These are phyloP conservation scores for Dryadula phaetusa DNA, from an alignment of 2,888 invertebrate species.

Conservation along the genomic window DNA sequence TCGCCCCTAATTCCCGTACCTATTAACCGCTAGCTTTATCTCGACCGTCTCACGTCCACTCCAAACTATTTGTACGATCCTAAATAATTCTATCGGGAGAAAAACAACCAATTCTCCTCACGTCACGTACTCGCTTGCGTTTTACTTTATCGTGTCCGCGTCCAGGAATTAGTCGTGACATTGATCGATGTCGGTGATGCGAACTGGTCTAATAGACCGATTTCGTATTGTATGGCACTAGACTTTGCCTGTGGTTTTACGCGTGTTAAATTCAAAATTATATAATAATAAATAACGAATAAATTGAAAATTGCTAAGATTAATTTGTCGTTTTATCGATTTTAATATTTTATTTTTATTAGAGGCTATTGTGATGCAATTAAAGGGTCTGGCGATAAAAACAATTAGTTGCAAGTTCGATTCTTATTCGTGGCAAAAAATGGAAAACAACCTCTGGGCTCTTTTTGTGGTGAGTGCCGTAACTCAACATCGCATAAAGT, in stretches of 20 bases:
- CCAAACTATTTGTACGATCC: constrained; percentile 68
- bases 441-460: too few relatives aligned
- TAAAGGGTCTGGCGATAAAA: too few relatives aligned
- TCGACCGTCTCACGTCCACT: constrained; percentile 57
- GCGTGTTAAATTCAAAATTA: neutral
- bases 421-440: too few relatives aligned
- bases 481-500: too few relatives aligned
- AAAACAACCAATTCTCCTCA: constrained; percentile 61
- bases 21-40: constrained; percentile 52
- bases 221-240: constrained; percentile 19
- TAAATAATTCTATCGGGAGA: constrained; percentile 62
- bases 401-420: too few relatives aligned
- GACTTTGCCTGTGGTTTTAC: neutral
- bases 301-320: too few relatives aligned
- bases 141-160: constrained; percentile 59
- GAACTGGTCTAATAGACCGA: constrained; percentile 51
- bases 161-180: constrained; percentile 61
- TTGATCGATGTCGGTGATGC: constrained; percentile 54
- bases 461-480: too few relatives aligned
- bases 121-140: constrained; percentile 55
- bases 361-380: too few relatives aligned
- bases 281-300: too few relatives aligned
- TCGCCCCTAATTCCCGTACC: constrained; percentile 47
- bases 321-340: too few relatives aligned
- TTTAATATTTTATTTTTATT: too few relatives aligned